These are phyloP conservation scores for Drosophila santomea DNA, from an alignment of 1,140 invertebrate genomes.

Conservation along the genomic window DNA sequence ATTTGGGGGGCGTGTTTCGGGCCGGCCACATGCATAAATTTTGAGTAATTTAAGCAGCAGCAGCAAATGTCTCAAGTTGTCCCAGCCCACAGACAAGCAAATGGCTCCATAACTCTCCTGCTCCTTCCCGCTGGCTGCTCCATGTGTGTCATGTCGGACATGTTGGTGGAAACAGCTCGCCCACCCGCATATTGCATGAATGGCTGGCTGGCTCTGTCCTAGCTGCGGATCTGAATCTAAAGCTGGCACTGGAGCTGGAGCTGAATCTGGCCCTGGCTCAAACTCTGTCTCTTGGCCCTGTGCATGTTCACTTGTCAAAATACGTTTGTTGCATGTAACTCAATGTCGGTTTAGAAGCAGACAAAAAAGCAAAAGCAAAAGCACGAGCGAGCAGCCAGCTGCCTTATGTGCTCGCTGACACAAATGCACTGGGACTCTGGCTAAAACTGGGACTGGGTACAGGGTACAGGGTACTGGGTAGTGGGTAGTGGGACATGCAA, in stretches of 20 bases:
- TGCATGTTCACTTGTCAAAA: slow-evolving; percentile 80
- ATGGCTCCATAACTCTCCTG: slow-evolving; percentile 67
- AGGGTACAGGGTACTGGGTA: slow-evolving; percentile 27
- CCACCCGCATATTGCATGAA: slow-evolving; percentile 68
- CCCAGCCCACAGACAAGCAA: slow-evolving; percentile 23
- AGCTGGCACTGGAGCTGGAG: background rate
- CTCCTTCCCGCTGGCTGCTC: slow-evolving; percentile 4
- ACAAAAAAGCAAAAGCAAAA: slow-evolving; percentile 2
- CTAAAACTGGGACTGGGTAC: slow-evolving; percentile 34
- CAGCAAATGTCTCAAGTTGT: slow-evolving; percentile 53
- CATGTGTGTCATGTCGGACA: slow-evolving; percentile 75
- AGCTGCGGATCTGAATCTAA: slow-evolving; percentile 21
- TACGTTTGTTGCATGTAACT: slow-evolving; percentile 80
- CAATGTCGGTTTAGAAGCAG: slow-evolving; percentile 72
- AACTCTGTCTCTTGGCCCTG: slow-evolving; percentile 43
- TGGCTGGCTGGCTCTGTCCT: slow-evolving; percentile 41
- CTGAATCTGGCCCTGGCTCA: slow-evolving; percentile 5
- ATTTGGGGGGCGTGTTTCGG: background rate
- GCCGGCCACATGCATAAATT: slow-evolving; percentile 49
- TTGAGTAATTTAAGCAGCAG: slow-evolving; percentile 58
- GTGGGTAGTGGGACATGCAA: slow-evolving; percentile 59
- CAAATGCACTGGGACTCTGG: slow-evolving; percentile 67
- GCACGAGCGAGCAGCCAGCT: slow-evolving; percentile 44
- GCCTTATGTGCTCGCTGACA: slow-evolving; percentile 73
- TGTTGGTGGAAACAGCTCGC: slow-evolving; percentile 68